phyloP scores from a whole-genome alignment of 2,797 vertebrate species.

The Austrolebias charrua region DNA sequence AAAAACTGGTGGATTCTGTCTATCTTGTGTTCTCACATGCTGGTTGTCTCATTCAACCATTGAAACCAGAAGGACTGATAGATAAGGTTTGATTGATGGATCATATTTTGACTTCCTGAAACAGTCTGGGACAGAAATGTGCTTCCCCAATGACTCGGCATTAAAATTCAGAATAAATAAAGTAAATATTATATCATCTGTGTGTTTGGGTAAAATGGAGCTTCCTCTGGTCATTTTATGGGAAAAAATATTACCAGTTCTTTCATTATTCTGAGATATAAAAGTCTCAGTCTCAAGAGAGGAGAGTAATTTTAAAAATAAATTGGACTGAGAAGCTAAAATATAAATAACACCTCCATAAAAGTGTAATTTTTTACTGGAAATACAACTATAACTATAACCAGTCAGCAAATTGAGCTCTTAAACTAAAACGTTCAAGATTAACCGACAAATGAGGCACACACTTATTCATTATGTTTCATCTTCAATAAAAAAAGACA shows the following conservation, averaged over 20 bases:
- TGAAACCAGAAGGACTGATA: not conserved
- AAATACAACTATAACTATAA: not conserved
- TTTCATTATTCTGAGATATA: not conserved
- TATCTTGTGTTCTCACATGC: not conserved
- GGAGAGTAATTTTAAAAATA: not conserved
- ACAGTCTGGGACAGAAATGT: not conserved
- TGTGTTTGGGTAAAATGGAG: conserved; percentile 23
- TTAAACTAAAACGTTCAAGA: too few relatives aligned
- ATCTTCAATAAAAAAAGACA: too few relatives aligned
- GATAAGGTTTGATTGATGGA: not conserved
- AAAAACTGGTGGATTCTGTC: not conserved
- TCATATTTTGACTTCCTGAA: not conserved
- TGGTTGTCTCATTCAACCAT: not conserved
- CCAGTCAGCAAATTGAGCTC: not conserved
- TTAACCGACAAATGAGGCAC: too few relatives aligned
- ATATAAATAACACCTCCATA: not conserved
- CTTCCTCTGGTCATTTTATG: conserved; percentile 29
- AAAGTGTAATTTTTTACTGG: not conserved
- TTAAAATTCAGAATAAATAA: not conserved
- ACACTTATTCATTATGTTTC: too few relatives aligned
- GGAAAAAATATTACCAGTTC: conserved; percentile 9
- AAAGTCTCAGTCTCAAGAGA: too few relatives aligned
- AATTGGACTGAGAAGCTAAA: not conserved
- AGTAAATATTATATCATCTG: not conserved
- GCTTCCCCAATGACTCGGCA: not conserved